Conservation (phyloP, 2,113 vertebrate genomes). For the Menura novaehollandiae region DNA sequence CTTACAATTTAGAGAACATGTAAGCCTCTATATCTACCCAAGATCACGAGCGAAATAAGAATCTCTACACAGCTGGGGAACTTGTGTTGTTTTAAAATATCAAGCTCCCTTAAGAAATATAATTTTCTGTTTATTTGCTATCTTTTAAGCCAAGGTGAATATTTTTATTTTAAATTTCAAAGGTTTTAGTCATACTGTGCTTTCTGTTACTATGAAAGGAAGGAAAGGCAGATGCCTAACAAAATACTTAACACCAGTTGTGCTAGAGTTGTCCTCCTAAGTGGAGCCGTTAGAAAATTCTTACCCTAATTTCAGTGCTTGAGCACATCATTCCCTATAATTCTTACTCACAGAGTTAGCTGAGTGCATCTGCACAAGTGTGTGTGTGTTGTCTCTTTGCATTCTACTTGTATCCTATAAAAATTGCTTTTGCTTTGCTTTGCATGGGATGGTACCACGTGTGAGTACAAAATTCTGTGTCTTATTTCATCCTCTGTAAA, state of each 20-base stretch:
- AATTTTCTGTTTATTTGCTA: background rate
- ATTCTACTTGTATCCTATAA: background rate
- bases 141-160: background rate
- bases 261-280: background rate
- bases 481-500: background rate
- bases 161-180: constrained; percentile 41
- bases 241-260: background rate
- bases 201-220: constrained; percentile 25
- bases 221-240: background rate
- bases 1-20: constrained; percentile 63
- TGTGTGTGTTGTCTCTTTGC: background rate
- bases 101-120: background rate
- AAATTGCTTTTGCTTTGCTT: background rate
- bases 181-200: constrained; percentile 19
- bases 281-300: background rate
- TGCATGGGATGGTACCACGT: background rate
- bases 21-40: constrained; percentile 28
- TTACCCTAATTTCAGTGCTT: background rate
- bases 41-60: constrained; percentile 54
- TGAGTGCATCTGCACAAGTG: background rate
- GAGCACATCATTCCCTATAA: background rate
- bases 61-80: constrained; percentile 25
- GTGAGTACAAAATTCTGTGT: background rate
- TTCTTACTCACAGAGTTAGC: background rate
- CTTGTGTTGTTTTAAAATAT: constrained; percentile 11